These are phyloP conservation scores for Myripristis murdjan DNA, from an alignment of 2,797 vertebrate species.

Conservation along the genomic window DNA sequence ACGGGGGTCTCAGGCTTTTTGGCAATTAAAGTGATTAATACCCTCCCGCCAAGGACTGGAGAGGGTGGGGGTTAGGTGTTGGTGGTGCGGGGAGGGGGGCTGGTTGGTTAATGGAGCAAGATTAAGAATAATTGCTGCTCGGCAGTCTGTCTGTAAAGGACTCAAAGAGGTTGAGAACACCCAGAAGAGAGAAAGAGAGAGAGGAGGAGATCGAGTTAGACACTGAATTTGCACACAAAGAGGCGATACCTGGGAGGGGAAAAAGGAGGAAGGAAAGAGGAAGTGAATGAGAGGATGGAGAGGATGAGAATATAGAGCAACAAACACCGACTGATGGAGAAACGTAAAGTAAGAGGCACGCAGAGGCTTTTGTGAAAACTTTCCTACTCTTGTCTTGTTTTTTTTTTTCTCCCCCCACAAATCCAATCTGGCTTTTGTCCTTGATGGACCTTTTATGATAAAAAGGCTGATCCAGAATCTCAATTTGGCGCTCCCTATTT, in stretches of 20 bases:
- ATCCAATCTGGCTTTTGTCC: conserved; percentile 35
- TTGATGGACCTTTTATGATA: conserved; percentile 18
- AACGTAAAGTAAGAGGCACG: conserved; percentile 15
- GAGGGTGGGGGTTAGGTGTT: conserved; percentile 7
- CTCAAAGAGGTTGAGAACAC: conserved; percentile 56
- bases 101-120: conserved; percentile 71
- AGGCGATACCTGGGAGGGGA: conserved; percentile 4
- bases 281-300: conserved; percentile 5
- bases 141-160: conserved; percentile 52
- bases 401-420: background rate
- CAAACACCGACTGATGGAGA: conserved; percentile 5
- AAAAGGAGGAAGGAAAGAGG: background rate
- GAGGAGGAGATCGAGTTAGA: conserved; percentile 24
- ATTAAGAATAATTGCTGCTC: conserved; percentile 78
- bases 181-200: too few relatives aligned
- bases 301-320: conserved; percentile 2
- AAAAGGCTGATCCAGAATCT: conserved; percentile 19
- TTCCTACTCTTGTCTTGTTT: background rate
- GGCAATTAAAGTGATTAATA: conserved; percentile 82
- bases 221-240: conserved; percentile 20
- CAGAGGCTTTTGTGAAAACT: conserved; percentile 38
- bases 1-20: conserved; percentile 60
- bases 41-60: conserved; percentile 42
- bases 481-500: background rate
- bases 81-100: conserved; percentile 11